These are phyloP conservation scores for Cyanistes caeruleus DNA, from an alignment of 2,113 vertebrate species.

Conservation along the genomic window DNA sequence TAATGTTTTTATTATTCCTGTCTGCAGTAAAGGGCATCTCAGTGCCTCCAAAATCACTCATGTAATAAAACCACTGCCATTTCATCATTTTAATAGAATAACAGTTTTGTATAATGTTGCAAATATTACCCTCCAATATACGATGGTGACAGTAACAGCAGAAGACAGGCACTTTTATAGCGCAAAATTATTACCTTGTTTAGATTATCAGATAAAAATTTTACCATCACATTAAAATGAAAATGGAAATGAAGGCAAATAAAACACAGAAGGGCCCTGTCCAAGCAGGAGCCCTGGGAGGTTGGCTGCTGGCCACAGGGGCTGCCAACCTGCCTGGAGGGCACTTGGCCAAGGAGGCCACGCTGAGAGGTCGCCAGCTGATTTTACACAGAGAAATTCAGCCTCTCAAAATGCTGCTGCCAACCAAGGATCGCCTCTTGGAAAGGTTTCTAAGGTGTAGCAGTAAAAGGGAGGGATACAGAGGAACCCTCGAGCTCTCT, in stretches of 20 bases:
- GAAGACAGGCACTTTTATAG: slow-evolving; percentile 42
- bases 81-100: slow-evolving; percentile 62
- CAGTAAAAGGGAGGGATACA: background rate
- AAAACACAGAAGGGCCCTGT: background rate
- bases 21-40: slow-evolving; percentile 41
- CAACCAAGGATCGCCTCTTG: background rate
- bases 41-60: slow-evolving; percentile 50
- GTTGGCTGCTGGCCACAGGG: background rate
- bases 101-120: slow-evolving; percentile 31
- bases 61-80: slow-evolving; percentile 52
- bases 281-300: background rate
- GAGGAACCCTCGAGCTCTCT: background rate
- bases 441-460: background rate
- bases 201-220: slow-evolving; percentile 57
- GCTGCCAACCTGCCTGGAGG: background rate
- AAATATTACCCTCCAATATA: slow-evolving; percentile 1
- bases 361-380: background rate
- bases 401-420: background rate
- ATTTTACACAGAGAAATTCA: background rate
- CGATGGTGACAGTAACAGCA: background rate
- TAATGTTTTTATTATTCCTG: slow-evolving; percentile 53
- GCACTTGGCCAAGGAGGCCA: background rate
- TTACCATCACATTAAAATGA: slow-evolving; percentile 28
- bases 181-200: slow-evolving; percentile 31
- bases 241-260: slow-evolving; percentile 12